Conservation (phyloP, 2,113 vertebrate genomes). For the Poicephalus gulielmi region DNA sequence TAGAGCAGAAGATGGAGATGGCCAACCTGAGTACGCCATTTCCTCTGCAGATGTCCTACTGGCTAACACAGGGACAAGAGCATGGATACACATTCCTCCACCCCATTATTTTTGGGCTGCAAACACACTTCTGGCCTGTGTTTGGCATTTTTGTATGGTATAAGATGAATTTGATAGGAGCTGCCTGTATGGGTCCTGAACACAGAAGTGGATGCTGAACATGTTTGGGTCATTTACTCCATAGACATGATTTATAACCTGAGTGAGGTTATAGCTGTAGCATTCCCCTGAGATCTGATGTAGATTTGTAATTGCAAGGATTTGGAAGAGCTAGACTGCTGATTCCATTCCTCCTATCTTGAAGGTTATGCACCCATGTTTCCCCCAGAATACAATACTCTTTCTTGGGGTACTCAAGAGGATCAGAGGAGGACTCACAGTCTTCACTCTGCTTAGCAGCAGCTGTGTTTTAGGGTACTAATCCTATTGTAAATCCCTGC, state of each 20-base stretch:
- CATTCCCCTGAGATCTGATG: not conserved
- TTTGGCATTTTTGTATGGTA: not conserved
- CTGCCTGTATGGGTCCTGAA: fast-evolving
- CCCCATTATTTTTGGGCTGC: not conserved
- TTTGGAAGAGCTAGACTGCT: not conserved
- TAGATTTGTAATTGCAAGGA: not conserved
- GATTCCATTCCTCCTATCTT: not conserved
- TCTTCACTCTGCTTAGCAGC: not conserved
- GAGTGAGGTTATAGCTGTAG: not conserved
- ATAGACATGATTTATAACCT: not conserved
- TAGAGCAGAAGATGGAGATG: not conserved
- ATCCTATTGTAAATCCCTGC: not conserved
- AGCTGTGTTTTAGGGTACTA: not conserved
- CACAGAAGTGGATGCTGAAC: not conserved
- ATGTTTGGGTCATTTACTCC: not conserved
- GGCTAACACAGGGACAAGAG: not conserved
- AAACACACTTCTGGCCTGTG: not conserved
- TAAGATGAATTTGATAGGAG: not conserved
- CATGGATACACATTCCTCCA: not conserved
- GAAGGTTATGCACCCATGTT: not conserved
- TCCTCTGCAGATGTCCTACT: not conserved
- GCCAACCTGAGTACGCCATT: not conserved
- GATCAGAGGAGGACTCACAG: not conserved
- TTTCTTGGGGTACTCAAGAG: not conserved
- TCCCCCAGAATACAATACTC: not conserved